Percentiles rank a stretch among this genome's conserved stretches.
These are phyloP conservation scores for Chamaea fasciata DNA, from an alignment of 2,113 vertebrate genomes.

Conservation along the genomic window DNA sequence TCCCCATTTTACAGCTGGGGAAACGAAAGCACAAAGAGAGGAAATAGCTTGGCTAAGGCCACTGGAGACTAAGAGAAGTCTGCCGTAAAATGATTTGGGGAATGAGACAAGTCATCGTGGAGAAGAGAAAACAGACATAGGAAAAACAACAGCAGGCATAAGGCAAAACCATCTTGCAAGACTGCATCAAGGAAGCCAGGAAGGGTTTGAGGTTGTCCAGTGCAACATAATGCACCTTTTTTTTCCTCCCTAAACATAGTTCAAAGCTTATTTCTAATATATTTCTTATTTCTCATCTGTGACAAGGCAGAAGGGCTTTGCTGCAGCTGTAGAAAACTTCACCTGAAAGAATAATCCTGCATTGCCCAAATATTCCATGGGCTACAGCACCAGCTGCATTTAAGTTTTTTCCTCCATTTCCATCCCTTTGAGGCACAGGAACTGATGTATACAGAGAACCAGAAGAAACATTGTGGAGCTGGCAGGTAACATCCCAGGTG, in stretches of 20 bases:
- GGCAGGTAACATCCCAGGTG: not conserved
- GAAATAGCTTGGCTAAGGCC: slow-evolving; percentile 43
- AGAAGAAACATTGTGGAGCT: not conserved
- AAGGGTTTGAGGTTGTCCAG: not conserved
- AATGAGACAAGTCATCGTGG: not conserved
- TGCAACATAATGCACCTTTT: not conserved
- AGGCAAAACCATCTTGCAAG: not conserved
- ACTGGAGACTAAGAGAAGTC: slow-evolving; percentile 2
- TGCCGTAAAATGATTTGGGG: not conserved
- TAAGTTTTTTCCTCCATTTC: not conserved
- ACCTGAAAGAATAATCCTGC: not conserved
- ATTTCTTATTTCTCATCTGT: not conserved
- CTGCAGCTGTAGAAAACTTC: not conserved
- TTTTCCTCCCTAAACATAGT: not conserved
- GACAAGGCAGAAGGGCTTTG: not conserved
- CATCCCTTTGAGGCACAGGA: not conserved
- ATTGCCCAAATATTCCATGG: not conserved
- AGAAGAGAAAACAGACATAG: not conserved
- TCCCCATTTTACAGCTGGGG: slow-evolving; percentile 34
- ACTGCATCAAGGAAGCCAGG: not conserved
- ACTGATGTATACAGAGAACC: not conserved
- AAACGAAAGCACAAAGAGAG: slow-evolving; percentile 49
- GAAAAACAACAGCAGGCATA: not conserved
- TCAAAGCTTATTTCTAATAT: not conserved
- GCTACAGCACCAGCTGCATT: not conserved